These are phyloP conservation scores for Stichopus chloronotus DNA, from an alignment of 35 echinoderm and acorn worm genomes.

Conservation along the genomic window DNA sequence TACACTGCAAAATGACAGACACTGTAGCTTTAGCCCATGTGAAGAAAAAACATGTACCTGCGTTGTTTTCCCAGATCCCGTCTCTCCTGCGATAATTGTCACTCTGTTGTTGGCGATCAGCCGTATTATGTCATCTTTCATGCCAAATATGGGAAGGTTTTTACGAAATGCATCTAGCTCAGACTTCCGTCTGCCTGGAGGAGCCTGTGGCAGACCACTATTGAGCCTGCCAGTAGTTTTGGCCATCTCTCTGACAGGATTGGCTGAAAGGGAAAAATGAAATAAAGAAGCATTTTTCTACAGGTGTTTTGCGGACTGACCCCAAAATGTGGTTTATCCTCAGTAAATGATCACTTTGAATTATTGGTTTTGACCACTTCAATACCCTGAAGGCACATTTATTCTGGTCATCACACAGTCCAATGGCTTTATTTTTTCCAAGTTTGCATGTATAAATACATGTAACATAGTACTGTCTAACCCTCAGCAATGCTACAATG, in stretches of 20 bases:
- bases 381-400: too few relatives aligned
- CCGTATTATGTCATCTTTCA: constrained; percentile 67
- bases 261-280: neutral
- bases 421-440: too few relatives aligned
- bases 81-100: constrained; percentile 84
- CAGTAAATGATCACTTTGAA: too few relatives aligned
- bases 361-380: too few relatives aligned
- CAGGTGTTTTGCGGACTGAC: too few relatives aligned
- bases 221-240: constrained; percentile 94
- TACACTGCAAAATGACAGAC: neutral
- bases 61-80: constrained; percentile 99
- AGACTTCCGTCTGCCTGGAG: constrained; percentile 66
- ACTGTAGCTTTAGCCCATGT: neutral
- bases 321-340: too few relatives aligned
- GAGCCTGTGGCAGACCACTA: constrained; percentile 82
- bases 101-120: constrained; percentile 76
- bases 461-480: too few relatives aligned
- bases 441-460: too few relatives aligned
- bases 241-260: constrained; percentile 80
- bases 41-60: constrained; percentile 67
- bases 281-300: too few relatives aligned
- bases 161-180: constrained; percentile 86
- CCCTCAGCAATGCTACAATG: too few relatives aligned
- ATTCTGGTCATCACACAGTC: too few relatives aligned
- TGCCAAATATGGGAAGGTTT: constrained; percentile 79